Evolutionary conservation across 1,140 invertebrate species (phyloP).

Genomic region (Hermetia illucens): DNA sequence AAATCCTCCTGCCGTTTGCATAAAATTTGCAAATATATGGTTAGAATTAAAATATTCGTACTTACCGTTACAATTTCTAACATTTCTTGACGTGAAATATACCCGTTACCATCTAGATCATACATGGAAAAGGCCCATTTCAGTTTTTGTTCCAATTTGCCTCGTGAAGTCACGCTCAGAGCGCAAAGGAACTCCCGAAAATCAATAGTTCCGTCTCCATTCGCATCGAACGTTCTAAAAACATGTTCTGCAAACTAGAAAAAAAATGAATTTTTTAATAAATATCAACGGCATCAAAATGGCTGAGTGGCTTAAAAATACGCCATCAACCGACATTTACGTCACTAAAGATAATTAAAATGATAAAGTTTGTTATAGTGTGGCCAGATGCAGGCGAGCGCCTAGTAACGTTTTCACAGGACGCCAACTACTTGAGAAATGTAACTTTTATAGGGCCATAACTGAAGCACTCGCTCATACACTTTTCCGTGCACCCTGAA

Average conservation of each 20-base stretch:
- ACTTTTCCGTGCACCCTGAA: too few species aligned
- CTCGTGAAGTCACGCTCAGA: constrained; percentile 85
- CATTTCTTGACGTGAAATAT: constrained; percentile 91
- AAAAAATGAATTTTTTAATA: constrained; percentile 6
- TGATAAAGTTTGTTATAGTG: too few species aligned
- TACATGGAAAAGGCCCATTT: constrained; percentile 98
- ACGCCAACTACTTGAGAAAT: too few species aligned
- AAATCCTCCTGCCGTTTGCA: too few species aligned
- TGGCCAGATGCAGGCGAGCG: too few species aligned
- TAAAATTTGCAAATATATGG: too few species aligned
- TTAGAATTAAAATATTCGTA: constrained; percentile 17
- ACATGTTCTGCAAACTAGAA: constrained; percentile 91
- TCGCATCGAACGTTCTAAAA: constrained; percentile 95
- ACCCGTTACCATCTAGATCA: constrained; percentile 87
- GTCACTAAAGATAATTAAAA: too few species aligned
- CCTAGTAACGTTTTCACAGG: neutral
- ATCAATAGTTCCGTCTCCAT: constrained; percentile 94
- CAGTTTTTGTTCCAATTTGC: constrained; percentile 93
- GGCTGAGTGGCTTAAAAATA: too few species aligned
- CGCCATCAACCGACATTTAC: too few species aligned
- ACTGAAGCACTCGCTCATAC: too few species aligned
- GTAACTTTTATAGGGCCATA: neutral
- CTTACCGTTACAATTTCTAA: constrained; percentile 89
- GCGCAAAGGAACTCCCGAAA: constrained; percentile 97
- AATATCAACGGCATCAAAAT: too few species aligned